phyloP scores from a whole-genome alignment of 2,888 invertebrate genomes.

The Patella ulyssiponensis region DNA sequence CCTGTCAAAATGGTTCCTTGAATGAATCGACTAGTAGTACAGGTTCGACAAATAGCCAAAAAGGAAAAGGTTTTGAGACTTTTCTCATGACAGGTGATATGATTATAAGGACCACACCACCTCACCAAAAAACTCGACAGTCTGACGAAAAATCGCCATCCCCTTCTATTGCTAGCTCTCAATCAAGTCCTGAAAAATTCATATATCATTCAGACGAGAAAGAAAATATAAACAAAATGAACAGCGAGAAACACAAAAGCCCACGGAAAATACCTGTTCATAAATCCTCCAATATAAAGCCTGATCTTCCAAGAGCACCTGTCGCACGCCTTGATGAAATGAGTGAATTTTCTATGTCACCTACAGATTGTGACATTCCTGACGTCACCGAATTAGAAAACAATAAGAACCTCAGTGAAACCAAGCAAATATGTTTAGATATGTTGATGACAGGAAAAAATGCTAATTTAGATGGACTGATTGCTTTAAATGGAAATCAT shows the following conservation, averaged over 20 bases:
- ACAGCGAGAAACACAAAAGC: slow-evolving; percentile 14
- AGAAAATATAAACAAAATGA: slow-evolving; percentile 14
- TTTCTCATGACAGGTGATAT: slow-evolving; percentile 99
- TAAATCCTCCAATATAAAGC: slow-evolving; percentile 10
- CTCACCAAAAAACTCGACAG: slow-evolving; percentile 47
- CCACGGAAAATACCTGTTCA: slow-evolving; percentile 22
- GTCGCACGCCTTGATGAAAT: slow-evolving; percentile 46
- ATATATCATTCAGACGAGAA: neutral
- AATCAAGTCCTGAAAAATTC: neutral
- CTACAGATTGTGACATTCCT: neutral
- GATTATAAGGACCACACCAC: slow-evolving; percentile 87
- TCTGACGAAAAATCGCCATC: neutral
- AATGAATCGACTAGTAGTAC: slow-evolving; percentile 15
- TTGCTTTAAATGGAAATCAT: slow-evolving; percentile 25
- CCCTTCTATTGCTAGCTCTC: neutral
- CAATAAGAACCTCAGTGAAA: slow-evolving; percentile 1
- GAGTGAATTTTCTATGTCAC: slow-evolving; percentile 28
- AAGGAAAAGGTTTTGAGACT: slow-evolving; percentile 66
- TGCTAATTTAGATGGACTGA: slow-evolving; percentile 16
- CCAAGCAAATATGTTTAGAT: neutral
- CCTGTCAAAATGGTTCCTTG: slow-evolving; percentile 1
- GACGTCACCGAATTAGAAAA: neutral
- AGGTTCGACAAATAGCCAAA: slow-evolving; percentile 38
- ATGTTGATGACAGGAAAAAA: slow-evolving; percentile 10
- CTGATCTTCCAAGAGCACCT: slow-evolving; percentile 36